These are phyloP conservation scores for Notamacropus eugenii DNA, from an alignment of 2,797 vertebrate species.

Conservation along the genomic window DNA sequence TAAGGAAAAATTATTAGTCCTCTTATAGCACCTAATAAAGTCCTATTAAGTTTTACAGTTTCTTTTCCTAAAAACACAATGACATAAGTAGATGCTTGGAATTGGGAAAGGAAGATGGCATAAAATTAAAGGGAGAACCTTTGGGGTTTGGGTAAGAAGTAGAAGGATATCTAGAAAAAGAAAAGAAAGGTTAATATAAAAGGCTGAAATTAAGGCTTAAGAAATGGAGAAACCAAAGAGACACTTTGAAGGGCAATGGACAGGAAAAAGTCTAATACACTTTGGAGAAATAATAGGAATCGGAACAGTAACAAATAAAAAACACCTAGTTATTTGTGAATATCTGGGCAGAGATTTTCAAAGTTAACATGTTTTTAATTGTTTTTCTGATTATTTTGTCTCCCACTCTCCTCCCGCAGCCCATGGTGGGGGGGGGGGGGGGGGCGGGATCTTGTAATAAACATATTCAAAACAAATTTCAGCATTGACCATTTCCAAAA, in stretches of 20 bases:
- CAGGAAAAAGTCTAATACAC: not conserved
- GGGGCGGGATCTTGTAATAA: not conserved
- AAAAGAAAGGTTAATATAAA: not conserved
- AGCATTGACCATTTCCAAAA: not conserved
- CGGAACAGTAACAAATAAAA: slow-evolving; percentile 27
- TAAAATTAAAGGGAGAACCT: slow-evolving; percentile 1
- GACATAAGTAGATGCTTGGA: slow-evolving; percentile 30
- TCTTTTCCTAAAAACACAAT: slow-evolving; percentile 44
- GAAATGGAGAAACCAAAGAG: not conserved
- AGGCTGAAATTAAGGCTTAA: not conserved
- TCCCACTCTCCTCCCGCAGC: fast-evolving
- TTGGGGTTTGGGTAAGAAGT: not conserved
- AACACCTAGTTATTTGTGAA: not conserved
- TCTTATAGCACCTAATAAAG: slow-evolving; percentile 49
- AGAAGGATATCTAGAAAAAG: not conserved
- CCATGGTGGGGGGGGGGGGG: not conserved
- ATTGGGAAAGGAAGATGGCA: not conserved
- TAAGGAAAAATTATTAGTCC: slow-evolving; percentile 23
- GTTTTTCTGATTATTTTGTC: not conserved
- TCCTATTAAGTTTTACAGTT: slow-evolving; percentile 37
- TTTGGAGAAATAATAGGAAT: not conserved
- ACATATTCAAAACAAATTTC: not conserved
- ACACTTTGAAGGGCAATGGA: slow-evolving; percentile 3
- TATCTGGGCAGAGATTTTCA: not conserved
- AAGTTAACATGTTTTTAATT: not conserved